Percentiles rank a stretch among this genome's conserved stretches.
phyloP scores from a whole-genome alignment of 1,140 invertebrate genomes.

The Leptopilina clavipes region DNA sequence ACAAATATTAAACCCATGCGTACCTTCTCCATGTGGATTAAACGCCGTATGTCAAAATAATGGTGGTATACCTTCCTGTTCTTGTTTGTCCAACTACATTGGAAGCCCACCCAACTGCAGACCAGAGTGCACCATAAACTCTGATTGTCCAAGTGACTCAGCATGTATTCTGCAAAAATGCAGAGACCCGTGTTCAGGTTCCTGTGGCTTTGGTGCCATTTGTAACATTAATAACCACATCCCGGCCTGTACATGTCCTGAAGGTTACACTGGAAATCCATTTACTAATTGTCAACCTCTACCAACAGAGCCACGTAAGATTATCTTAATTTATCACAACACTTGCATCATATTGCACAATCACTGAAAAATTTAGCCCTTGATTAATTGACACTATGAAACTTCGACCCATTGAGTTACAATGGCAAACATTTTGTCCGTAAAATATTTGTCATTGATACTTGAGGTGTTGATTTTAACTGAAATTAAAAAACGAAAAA shows the following conservation, averaged over 20 bases:
- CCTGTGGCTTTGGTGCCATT: conserved; percentile 79
- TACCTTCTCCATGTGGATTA: conserved; percentile 75
- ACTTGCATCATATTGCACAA: conserved; percentile 34
- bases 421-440: too few relatives aligned
- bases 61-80: conserved; percentile 77
- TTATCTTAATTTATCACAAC: conserved; percentile 40
- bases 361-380: conserved; percentile 24
- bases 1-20: conserved; percentile 62
- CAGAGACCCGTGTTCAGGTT: conserved; percentile 81
- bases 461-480: too few relatives aligned
- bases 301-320: conserved; percentile 69
- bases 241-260: conserved; percentile 78
- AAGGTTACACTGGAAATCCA: conserved; percentile 81
- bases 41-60: conserved; percentile 76
- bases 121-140: conserved; percentile 69
- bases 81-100: conserved; percentile 75
- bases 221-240: conserved; percentile 79
- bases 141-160: conserved; percentile 65
- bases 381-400: background rate
- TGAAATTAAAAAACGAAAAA: too few relatives aligned
- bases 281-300: conserved; percentile 77
- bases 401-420: too few relatives aligned
- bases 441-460: too few relatives aligned
- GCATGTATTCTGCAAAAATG: conserved; percentile 80
- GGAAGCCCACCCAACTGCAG: conserved; percentile 75